A percentile compares a stretch with the other conserved stretches of the same genome.
These are phyloP conservation scores for Neotoma lepida DNA, from an alignment of 2,113 vertebrate genomes.

Conservation along the genomic window DNA sequence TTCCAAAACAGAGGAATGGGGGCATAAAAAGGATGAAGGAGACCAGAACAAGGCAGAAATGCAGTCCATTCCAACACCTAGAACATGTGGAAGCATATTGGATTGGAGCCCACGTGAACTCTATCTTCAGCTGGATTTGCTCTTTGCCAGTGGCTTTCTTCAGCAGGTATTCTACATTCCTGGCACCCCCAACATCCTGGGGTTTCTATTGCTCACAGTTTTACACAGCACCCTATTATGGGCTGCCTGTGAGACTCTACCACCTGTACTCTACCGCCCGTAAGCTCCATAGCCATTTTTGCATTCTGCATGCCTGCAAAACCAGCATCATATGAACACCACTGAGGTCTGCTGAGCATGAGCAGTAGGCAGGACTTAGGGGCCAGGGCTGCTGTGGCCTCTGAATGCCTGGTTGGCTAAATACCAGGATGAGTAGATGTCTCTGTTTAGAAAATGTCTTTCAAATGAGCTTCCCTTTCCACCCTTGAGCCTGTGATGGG, in stretches of 20 bases:
- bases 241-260: background rate
- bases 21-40: background rate
- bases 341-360: background rate
- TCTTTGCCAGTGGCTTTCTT: background rate
- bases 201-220: background rate
- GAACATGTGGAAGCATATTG: too few species aligned
- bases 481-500: background rate
- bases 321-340: background rate
- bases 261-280: too few species aligned
- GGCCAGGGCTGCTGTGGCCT: background rate
- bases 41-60: background rate
- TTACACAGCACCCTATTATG: background rate
- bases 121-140: background rate
- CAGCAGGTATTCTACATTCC: background rate
- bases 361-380: background rate
- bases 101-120: background rate
- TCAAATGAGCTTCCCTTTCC: background rate
- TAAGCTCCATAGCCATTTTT: background rate
- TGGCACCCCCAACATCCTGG: background rate
- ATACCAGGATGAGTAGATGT: background rate
- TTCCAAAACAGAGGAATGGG: background rate
- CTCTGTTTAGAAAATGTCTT: background rate
- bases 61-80: background rate
- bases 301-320: background rate
- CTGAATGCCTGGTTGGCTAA: background rate